Conservation (phyloP, 2,888 invertebrate genomes). For the Calameuta idolon region DNA sequence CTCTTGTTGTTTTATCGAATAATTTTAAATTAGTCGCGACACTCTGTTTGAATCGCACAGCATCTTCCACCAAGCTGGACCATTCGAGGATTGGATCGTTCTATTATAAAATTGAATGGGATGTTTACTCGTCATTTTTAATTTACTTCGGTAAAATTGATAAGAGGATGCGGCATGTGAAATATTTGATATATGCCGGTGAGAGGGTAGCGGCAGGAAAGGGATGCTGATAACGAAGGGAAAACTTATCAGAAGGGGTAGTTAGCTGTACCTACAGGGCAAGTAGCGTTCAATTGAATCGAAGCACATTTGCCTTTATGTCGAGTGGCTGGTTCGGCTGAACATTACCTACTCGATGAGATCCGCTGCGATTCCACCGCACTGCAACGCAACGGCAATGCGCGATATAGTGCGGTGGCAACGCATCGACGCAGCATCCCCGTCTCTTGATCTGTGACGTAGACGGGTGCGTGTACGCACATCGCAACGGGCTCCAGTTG, state of each 20-base stretch:
- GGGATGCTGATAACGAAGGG: too few relatives aligned
- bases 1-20: conserved; percentile 24
- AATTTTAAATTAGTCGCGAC: conserved; percentile 14
- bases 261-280: conserved; percentile 34
- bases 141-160: too few relatives aligned
- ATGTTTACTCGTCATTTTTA: too few relatives aligned
- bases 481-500: too few relatives aligned
- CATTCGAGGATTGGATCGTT: too few relatives aligned
- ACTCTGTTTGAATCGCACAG: neutral
- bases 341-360: conserved; percentile 36
- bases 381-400: neutral
- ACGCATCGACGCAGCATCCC: neutral
- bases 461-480: too few relatives aligned
- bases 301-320: conserved; percentile 44
- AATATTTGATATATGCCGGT: too few relatives aligned
- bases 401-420: neutral
- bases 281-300: conserved; percentile 37
- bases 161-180: too few relatives aligned
- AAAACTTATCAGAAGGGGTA: conserved; percentile 28
- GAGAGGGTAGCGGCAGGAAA: too few relatives aligned
- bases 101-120: too few relatives aligned
- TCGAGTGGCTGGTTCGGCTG: conserved; percentile 40
- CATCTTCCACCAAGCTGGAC: neutral
- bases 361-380: neutral
- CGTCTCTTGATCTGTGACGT: too few relatives aligned